phyloP scores from a whole-genome alignment of 2,797 vertebrate species.

The Hipposideros larvatus region DNA sequence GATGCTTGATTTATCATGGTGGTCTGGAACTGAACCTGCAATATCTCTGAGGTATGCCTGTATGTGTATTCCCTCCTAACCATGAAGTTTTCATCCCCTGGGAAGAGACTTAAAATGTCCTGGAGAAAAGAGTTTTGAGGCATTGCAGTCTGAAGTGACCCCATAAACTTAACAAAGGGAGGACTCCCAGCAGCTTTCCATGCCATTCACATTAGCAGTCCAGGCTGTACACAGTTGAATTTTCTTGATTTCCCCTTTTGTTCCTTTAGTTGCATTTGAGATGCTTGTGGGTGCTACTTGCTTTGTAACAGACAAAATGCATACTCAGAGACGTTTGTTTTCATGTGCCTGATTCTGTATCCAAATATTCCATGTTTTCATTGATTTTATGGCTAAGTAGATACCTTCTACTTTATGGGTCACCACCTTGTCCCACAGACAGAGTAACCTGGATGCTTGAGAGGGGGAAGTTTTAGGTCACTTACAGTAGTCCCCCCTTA shows the following conservation, averaged over 20 bases:
- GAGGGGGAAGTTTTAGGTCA: not conserved
- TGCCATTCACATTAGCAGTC: not conserved
- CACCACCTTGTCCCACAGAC: not conserved
- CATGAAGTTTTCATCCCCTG: not conserved
- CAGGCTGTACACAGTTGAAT: not conserved
- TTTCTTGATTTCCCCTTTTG: not conserved
- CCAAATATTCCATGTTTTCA: not conserved
- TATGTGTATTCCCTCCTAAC: not conserved
- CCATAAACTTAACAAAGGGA: not conserved
- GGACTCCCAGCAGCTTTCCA: not conserved
- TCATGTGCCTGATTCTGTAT: not conserved
- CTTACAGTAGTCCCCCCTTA: not conserved
- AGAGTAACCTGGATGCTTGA: not conserved
- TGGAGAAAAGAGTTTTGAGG: constrained; percentile 55
- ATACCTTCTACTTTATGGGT: not conserved
- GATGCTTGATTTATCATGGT: not conserved
- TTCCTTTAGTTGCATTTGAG: not conserved
- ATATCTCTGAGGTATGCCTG: not conserved
- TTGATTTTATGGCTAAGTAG: constrained; percentile 5
- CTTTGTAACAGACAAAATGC: not conserved
- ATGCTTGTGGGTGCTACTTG: not conserved
- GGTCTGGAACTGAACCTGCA: not conserved
- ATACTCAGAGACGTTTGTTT: not conserved
- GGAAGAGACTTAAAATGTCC: constrained; percentile 14
- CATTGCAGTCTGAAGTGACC: not conserved